Conservation (phyloP, 2,113 vertebrate species). For the Scopus umbretta region DNA sequence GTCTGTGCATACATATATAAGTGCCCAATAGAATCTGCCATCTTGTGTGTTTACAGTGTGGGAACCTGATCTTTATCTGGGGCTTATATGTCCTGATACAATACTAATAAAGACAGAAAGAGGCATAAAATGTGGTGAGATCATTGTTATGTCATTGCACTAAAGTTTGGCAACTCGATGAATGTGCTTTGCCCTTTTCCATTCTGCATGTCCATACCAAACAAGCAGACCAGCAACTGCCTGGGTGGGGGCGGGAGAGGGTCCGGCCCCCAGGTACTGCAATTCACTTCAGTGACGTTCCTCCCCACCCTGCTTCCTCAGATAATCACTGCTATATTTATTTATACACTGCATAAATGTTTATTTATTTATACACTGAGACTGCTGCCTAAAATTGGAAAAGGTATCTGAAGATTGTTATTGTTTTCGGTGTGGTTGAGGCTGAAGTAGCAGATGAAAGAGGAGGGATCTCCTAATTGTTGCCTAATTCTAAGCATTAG, state of each 20-base stretch:
- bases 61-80: background rate
- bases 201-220: rapidly evolving
- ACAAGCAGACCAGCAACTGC: too few relatives aligned
- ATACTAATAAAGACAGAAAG: background rate
- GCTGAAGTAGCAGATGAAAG: background rate
- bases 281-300: background rate
- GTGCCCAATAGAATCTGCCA: background rate
- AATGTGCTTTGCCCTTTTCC: background rate
- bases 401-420: background rate
- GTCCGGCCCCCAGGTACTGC: rapidly evolving
- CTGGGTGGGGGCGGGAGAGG: background rate
- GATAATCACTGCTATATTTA: background rate
- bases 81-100: background rate
- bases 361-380: background rate
- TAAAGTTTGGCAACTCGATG: background rate
- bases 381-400: background rate
- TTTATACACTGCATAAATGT: background rate
- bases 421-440: background rate
- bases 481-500: background rate
- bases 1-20: rapidly evolving
- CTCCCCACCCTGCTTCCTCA: background rate
- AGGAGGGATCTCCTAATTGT: background rate
- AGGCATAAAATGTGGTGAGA: background rate
- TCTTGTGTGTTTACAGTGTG: background rate
- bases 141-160: background rate